Percentiles rank a stretch among this genome's conserved stretches.
These are phyloP conservation scores for Capitella teleta DNA, from an alignment of 1,140 invertebrate species.

Conservation along the genomic window DNA sequence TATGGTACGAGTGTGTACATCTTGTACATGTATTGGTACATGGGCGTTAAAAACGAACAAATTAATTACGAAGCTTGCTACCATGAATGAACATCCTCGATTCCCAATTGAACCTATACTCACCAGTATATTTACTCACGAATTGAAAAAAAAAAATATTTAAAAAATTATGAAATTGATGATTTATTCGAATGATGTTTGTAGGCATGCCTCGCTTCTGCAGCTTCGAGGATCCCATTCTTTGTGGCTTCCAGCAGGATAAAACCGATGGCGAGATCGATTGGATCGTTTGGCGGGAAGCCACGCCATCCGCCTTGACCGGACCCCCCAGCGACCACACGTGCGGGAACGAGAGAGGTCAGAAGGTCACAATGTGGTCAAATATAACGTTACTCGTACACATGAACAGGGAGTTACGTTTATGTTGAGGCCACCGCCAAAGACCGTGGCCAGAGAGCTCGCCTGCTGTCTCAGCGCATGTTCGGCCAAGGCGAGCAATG, in stretches of 20 bases:
- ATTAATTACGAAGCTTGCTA: no score
- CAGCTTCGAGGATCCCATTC: neutral
- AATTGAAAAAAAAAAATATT: no score
- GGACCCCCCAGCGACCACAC: neutral
- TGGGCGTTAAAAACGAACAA: no score
- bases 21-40: no score
- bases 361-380: neutral
- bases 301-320: neutral
- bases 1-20: no score
- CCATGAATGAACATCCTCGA: no score
- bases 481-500: conserved; percentile 15
- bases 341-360: neutral
- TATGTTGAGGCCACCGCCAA: conserved; percentile 4
- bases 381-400: neutral
- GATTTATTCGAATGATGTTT: no score
- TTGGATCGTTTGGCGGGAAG: neutral
- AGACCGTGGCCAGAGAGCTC: neutral
- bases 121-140: no score
- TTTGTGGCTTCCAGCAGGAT: neutral
- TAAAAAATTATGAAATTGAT: no score
- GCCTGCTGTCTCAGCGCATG: neutral
- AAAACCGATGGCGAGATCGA: neutral
- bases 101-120: no score
- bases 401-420: conserved; percentile 4
- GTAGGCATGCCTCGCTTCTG: no score